Conservation (phyloP, 1,140 invertebrate species). For the Acyrthosiphon pisum region DNA sequence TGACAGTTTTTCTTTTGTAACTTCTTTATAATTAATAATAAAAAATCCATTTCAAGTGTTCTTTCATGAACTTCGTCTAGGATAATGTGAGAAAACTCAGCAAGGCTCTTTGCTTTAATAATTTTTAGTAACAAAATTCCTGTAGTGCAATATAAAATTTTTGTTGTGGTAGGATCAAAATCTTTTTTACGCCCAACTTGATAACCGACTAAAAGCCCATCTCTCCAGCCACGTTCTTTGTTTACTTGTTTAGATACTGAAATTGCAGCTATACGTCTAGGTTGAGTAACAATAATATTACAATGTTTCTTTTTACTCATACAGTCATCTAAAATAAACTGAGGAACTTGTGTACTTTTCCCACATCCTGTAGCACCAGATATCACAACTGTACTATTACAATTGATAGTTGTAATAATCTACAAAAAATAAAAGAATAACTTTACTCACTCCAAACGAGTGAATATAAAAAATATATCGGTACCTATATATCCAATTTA, state of each 20-base stretch:
- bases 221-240: conserved; percentile 76
- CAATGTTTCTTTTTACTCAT: conserved; percentile 69
- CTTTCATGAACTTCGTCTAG: conserved; percentile 96
- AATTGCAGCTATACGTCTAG: conserved; percentile 83
- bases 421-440: neutral
- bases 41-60: conserved; percentile 91
- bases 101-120: conserved; percentile 66
- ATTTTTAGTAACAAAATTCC: conserved; percentile 74
- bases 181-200: conserved; percentile 75
- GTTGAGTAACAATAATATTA: conserved; percentile 88
- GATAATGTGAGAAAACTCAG: conserved; percentile 85
- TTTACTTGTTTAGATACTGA: conserved; percentile 80
- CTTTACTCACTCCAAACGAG: too few relatives aligned
- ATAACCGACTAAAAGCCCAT: conserved; percentile 84
- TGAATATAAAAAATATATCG: too few relatives aligned
- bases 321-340: conserved; percentile 83
- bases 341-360: conserved; percentile 85
- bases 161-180: conserved; percentile 71
- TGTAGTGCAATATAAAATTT: conserved; percentile 85
- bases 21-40: conserved; percentile 84
- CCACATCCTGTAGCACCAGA: conserved; percentile 86
- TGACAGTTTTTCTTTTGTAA: conserved; percentile 76
- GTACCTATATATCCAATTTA: too few relatives aligned
- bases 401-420: conserved; percentile 32
- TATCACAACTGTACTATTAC: conserved; percentile 70